Evolutionary conservation across 1,140 invertebrate species (phyloP).

Genomic region (Heliconius himera): DNA sequence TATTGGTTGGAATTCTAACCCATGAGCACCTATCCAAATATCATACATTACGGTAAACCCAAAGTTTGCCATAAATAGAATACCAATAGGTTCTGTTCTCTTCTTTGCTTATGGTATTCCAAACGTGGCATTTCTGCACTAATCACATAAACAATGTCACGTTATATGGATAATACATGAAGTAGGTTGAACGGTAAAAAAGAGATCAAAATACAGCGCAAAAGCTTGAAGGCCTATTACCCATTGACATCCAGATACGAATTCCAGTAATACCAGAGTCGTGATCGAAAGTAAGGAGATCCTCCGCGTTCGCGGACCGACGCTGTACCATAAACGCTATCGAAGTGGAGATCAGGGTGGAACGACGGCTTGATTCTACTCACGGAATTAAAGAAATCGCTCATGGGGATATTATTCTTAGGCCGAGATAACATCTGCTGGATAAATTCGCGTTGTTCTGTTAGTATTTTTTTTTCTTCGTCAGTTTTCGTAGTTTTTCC

Average conservation of each 20-base stretch:
- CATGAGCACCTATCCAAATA: no score
- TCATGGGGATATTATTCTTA: slow-evolving; percentile 80
- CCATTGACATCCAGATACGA: slow-evolving; percentile 76
- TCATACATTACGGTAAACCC: no score
- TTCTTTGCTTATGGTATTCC: no score
- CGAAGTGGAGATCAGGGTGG: slow-evolving; percentile 75
- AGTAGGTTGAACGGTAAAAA: no score
- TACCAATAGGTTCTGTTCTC: no score
- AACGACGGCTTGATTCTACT: slow-evolving; percentile 76
- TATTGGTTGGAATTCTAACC: no score
- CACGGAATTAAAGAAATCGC: slow-evolving; percentile 81
- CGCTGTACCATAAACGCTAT: slow-evolving; percentile 72
- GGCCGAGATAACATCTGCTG: slow-evolving; percentile 71
- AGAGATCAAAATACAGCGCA: slow-evolving; percentile 40
- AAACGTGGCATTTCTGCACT: no score
- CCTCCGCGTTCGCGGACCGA: slow-evolving; percentile 66
- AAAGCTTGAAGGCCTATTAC: slow-evolving; percentile 67
- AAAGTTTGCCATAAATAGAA: no score
- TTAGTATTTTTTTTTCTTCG: slow-evolving; percentile 48
- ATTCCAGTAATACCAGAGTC: slow-evolving; percentile 69
- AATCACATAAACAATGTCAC: no score
- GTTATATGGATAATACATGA: no score
- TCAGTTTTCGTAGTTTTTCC: slow-evolving; percentile 38
- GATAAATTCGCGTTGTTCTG: slow-evolving; percentile 65
- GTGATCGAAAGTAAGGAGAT: slow-evolving; percentile 74